phyloP scores from a whole-genome alignment of 2,113 vertebrate species.

The Spea bombifrons region DNA sequence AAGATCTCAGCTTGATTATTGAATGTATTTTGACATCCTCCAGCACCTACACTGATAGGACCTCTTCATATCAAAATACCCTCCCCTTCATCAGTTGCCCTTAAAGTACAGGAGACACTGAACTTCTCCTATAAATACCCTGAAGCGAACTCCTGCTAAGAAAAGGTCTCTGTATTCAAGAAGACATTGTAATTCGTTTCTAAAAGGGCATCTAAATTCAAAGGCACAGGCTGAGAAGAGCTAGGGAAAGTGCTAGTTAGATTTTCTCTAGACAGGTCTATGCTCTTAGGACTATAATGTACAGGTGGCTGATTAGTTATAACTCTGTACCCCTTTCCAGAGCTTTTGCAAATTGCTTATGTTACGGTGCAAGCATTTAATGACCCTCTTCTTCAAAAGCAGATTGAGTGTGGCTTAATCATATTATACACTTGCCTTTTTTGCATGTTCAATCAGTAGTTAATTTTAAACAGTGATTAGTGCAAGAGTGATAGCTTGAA shows the following conservation, averaged over 20 bases:
- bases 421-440: too few relatives aligned
- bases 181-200: not conserved
- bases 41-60: not conserved
- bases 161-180: not conserved
- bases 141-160: not conserved
- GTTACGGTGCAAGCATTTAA: too few relatives aligned
- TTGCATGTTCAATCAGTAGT: too few relatives aligned
- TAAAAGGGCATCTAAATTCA: not conserved
- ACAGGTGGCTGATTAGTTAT: too few relatives aligned
- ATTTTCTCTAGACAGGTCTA: not conserved
- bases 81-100: not conserved
- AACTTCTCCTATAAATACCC: conserved; percentile 4
- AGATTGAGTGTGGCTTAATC: too few relatives aligned
- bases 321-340: too few relatives aligned
- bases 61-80: not conserved
- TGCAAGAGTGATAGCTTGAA: too few relatives aligned
- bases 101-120: not conserved
- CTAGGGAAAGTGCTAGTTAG: not conserved
- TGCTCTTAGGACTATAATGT: not conserved
- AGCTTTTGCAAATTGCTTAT: too few relatives aligned
- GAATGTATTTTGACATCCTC: not conserved
- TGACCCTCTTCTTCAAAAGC: too few relatives aligned
- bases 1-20: not conserved
- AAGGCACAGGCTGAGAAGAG: not conserved
- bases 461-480: too few relatives aligned